Conservation (phyloP, 1,140 invertebrate genomes). For the Habropoda laboriosa region DNA sequence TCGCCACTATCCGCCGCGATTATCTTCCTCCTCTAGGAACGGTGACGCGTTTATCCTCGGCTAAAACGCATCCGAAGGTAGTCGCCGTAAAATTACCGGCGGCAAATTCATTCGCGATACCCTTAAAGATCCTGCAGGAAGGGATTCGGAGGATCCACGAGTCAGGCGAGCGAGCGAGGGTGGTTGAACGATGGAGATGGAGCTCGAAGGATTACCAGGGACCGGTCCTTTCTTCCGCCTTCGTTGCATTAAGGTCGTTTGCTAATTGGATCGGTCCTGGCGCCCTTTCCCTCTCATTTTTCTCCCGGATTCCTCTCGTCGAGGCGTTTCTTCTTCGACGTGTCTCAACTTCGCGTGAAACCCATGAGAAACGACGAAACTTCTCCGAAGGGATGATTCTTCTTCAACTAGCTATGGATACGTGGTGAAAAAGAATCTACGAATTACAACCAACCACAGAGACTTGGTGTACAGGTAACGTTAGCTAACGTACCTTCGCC, state of each 20-base stretch:
- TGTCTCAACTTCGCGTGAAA: background rate
- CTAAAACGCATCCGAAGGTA: slow-evolving; percentile 68
- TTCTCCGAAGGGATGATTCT: background rate
- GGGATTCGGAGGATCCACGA: slow-evolving; percentile 38
- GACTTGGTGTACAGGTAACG: slow-evolving; percentile 6
- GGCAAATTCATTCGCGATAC: slow-evolving; percentile 55
- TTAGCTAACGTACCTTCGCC: background rate
- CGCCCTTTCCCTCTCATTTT: slow-evolving; percentile 52
- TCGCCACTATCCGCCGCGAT: slow-evolving; percentile 27
- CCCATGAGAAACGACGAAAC: background rate
- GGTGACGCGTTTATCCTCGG: slow-evolving; percentile 49
- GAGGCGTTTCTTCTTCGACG: background rate
- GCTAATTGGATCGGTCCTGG: slow-evolving; percentile 75
- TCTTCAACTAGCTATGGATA: background rate
- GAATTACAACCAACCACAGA: slow-evolving; percentile 43
- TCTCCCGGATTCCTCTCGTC: slow-evolving; percentile 47
- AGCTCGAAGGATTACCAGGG: slow-evolving; percentile 67
- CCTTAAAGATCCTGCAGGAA: slow-evolving; percentile 40
- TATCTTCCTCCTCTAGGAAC: slow-evolving; percentile 21
- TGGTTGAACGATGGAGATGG: slow-evolving; percentile 46
- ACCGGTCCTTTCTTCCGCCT: slow-evolving; percentile 62
- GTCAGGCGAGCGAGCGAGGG: slow-evolving; percentile 29
- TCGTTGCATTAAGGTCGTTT: slow-evolving; percentile 68
- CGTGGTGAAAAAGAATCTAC: slow-evolving; percentile 35
- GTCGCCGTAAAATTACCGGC: slow-evolving; percentile 72